Evolutionary conservation across 2,888 invertebrate species (phyloP), one percentile per base, ranked within the genome.

Genomic region (Microplitis manilae): DNA sequence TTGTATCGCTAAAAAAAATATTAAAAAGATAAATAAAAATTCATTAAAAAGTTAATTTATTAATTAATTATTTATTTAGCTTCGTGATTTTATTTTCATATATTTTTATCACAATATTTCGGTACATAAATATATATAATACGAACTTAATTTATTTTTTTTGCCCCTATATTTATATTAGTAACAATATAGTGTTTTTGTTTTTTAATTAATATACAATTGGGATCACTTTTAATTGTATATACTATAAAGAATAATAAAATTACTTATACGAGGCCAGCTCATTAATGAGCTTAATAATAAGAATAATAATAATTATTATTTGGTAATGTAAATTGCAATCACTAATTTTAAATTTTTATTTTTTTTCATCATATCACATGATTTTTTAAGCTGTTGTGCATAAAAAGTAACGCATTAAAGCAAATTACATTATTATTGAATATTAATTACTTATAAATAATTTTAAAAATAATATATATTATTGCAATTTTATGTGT

Each of bases 121-220:
- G 85, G 88, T 89, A 89, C 88, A 89, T 87, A 89, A 88, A 89
- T 89, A 89, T 88, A 88, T 87, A 88, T 71, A 69, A 30, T 88
- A 86, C 83, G 86, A 84, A 84, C 84, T 86, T 85, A 85, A 85
- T 86, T 86, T 86, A 84, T 83, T 82, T 83, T 83, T 80, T 77
- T 71, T 6, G 50, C 50, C 8, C 13, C 50, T 75, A 41, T 61
- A 41, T 15, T 65, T 65, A 61, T 61, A 69, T 72, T 13, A 68
- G 68, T 62, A 30, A 70, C 65, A 68, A 67, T 61, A 69, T 67
- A 61, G 65, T 76, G 77, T 76, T 20, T 67, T 59, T 17, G 0
- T 17, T 20, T 20, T 20, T 20, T 20, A 62, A 40, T 64, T 13
- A 73, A 73, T 73, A 65, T 59, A 67, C 41, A 73, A 50, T 5